Conservation (phyloP, 2,888 invertebrate species). For the Tricholauxania praeusta region DNA sequence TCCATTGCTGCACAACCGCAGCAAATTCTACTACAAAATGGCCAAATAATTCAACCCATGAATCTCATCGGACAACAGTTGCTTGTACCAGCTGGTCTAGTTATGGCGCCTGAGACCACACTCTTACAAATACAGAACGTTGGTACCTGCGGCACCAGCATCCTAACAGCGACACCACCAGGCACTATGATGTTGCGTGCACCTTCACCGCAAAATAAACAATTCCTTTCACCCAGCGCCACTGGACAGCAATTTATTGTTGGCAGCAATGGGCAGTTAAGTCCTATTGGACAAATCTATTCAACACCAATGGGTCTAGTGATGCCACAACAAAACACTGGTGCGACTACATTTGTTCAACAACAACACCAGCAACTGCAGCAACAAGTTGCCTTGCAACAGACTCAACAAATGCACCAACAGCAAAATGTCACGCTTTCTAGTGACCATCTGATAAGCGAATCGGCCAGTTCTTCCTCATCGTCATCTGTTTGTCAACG, state of each 20-base stretch:
- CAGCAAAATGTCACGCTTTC: constrained; percentile 37
- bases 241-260: constrained; percentile 78
- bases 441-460: constrained; percentile 54
- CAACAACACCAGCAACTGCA: constrained; percentile 76
- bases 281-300: constrained; percentile 74
- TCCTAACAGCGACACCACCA: constrained; percentile 74
- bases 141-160: constrained; percentile 72
- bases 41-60: constrained; percentile 84
- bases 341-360: constrained; percentile 83
- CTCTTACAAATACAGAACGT: constrained; percentile 84
- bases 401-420: constrained; percentile 60
- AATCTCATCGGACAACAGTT: constrained; percentile 87
- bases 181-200: constrained; percentile 82
- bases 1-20: constrained; percentile 70
- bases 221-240: constrained; percentile 78
- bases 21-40: constrained; percentile 67
- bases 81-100: constrained; percentile 86
- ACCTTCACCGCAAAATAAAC: constrained; percentile 79
- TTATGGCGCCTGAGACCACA: constrained; percentile 85
- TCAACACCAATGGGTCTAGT: constrained; percentile 67
- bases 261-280: constrained; percentile 82
- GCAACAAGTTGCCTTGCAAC: constrained; percentile 51
- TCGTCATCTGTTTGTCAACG: constrained; percentile 50
- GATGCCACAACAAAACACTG: constrained; percentile 62
- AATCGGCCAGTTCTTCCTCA: constrained; percentile 45